phyloP scores from a whole-genome alignment of 2,113 vertebrate species.

The Spea multiplicata region DNA sequence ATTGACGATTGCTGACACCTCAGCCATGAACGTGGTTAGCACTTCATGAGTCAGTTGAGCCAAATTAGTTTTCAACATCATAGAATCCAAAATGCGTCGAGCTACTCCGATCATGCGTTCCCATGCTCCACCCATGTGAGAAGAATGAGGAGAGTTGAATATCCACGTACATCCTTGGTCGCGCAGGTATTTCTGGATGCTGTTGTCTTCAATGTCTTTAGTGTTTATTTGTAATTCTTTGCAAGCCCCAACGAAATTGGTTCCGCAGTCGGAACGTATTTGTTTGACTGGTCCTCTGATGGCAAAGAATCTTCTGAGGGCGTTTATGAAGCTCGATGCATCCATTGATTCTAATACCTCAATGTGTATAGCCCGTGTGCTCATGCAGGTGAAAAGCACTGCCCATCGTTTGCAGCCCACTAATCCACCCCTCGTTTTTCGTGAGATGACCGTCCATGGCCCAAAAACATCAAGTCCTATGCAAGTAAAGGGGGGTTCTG shows the following conservation, averaged over 20 bases:
- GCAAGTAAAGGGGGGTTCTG: neutral
- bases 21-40: too few relatives aligned
- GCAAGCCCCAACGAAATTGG: conserved; percentile 9
- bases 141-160: too few relatives aligned
- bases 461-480: conserved; percentile 2
- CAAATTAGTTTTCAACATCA: too few relatives aligned
- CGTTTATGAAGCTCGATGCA: conserved; percentile 2
- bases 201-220: too few relatives aligned
- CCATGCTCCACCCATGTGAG: too few relatives aligned
- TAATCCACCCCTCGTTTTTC: conserved; percentile 18
- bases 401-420: conserved; percentile 33
- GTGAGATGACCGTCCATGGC: conserved; percentile 13
- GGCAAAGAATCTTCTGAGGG: neutral
- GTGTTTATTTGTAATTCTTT: too few relatives aligned
- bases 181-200: too few relatives aligned
- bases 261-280: neutral
- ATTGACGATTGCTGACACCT: too few relatives aligned
- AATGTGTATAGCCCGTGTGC: conserved; percentile 24
- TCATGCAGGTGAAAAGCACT: conserved; percentile 38
- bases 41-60: too few relatives aligned
- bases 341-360: conserved; percentile 15
- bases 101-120: too few relatives aligned
- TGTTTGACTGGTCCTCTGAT: neutral
- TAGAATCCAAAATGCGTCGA: too few relatives aligned
- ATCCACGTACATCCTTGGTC: too few relatives aligned